Evolutionary conservation across 2,797 vertebrate genomes (phyloP), one percentile per base, ranked within the genome.

Genomic region (Alca torda): DNA sequence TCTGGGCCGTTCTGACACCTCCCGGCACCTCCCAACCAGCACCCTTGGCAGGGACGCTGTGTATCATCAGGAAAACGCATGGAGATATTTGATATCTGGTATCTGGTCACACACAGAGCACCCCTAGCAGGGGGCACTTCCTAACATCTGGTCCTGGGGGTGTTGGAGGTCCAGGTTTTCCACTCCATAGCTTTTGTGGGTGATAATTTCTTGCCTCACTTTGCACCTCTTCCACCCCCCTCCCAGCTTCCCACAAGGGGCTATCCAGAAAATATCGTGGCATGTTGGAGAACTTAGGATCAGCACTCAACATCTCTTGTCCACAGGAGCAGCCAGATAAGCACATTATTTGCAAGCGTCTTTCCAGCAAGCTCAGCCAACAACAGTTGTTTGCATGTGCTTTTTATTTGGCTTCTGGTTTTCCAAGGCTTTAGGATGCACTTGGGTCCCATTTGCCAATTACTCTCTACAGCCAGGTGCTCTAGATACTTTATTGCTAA

Each of bases 331-430:
- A 82, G 41, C 33, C 78, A 88, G 61, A 75, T 12, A 31, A 69
- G 46, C 19, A 59, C 30, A 37, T 57, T 80, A 46, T 31, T 8
- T 54, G 35, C 33, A 45, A 73, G 31, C 7, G 2, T 30, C 76
- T 69, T 86, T 63, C 60, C 94, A 87, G 53, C 19, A 45, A 91
- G 19, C 50, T 45, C 43, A 61, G 91, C 84, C 83, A 95, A 21
- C 67, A 39, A 3, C 53, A 72, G 64, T n/a, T 89, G 61, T 68
- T 92, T 89, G 77, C 88, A 97, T 83, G 80, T 93, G 91, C 25
- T 95, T 95, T 93, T 89, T 75, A 72, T 95, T 89, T 94, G 56
- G 28, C 41, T 92, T 39, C 86, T 90, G 67, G 14, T 95, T 93
- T 92, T 81, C 76, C 30, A 68, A 84, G 57, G 30, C 76, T 93